Conservation (phyloP, 2,113 vertebrate genomes). For the Xiphias gladius region DNA sequence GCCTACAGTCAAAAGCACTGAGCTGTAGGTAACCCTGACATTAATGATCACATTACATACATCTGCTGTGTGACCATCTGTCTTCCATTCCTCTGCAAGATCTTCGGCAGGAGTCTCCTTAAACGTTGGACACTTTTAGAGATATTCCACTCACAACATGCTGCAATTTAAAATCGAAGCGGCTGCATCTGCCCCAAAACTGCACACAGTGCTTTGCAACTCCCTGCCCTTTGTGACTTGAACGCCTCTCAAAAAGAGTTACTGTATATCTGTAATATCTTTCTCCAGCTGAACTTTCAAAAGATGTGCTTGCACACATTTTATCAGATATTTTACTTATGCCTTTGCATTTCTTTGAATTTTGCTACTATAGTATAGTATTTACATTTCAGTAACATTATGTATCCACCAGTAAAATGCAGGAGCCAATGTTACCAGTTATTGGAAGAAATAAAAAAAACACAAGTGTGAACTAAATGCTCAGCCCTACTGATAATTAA, state of each 20-base stretch:
- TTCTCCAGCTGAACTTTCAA: background rate
- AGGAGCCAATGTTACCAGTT: background rate
- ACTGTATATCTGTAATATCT: background rate
- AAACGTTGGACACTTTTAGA: slow-evolving; percentile 13
- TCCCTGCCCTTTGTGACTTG: slow-evolving; percentile 8
- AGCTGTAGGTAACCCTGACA: slow-evolving; percentile 41
- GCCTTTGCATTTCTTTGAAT: too few relatives aligned
- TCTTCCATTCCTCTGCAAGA: slow-evolving; percentile 46
- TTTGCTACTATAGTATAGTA: background rate
- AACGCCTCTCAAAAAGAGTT: slow-evolving; percentile 32
- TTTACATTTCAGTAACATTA: background rate
- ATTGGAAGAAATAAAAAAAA: too few relatives aligned
- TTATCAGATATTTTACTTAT: background rate
- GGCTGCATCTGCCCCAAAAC: background rate
- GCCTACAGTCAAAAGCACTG: background rate
- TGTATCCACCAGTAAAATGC: background rate
- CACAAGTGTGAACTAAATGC: background rate
- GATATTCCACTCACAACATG: slow-evolving; percentile 31
- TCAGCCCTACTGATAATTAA: background rate
- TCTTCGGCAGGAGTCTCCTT: slow-evolving; percentile 17
- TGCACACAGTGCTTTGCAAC: background rate
- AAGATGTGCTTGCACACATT: background rate
- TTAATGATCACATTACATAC: slow-evolving; percentile 45
- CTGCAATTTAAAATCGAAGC: slow-evolving; percentile 7
- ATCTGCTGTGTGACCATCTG: slow-evolving; percentile 62